phyloP scores from a whole-genome alignment of 2,888 invertebrate genomes.

The Lypha dubia region DNA sequence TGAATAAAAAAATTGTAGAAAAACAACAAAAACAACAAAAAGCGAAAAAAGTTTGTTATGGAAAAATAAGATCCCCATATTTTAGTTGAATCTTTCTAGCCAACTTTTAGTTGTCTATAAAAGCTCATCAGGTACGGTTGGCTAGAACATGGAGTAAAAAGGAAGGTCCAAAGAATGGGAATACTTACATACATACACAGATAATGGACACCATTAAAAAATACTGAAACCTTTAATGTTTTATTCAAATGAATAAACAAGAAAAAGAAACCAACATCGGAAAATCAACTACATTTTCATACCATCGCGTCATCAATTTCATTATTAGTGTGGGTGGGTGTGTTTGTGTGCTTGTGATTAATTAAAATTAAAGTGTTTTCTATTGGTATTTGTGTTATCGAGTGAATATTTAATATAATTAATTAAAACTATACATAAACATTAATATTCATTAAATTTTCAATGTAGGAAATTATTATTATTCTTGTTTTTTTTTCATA shows the following conservation, averaged over 20 bases:
- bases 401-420: not conserved
- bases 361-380: not conserved
- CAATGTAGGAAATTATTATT: conserved; percentile 5
- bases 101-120: conserved; percentile 61
- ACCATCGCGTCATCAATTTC: conserved; percentile 62
- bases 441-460: conserved; percentile 6
- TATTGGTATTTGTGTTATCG: not conserved
- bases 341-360: too few relatives aligned
- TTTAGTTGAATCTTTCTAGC: not conserved
- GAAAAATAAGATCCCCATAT: conserved; percentile 49
- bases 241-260: conserved; percentile 3
- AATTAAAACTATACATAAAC: conserved; percentile 21
- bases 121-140: conserved; percentile 64
- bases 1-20: conserved; percentile 17
- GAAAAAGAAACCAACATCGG: not conserved
- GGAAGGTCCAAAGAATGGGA: not conserved
- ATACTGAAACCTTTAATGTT: conserved; percentile 4
- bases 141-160: not conserved
- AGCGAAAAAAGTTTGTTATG: conserved; percentile 29
- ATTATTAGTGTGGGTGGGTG: conserved; percentile 19
- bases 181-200: not conserved
- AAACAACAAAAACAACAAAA: conserved; percentile 7
- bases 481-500: not conserved
- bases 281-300: conserved; percentile 33
- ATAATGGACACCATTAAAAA: conserved; percentile 19